These are phyloP conservation scores for Numenius arquata DNA, from an alignment of 2,113 vertebrate species.

Conservation along the genomic window DNA sequence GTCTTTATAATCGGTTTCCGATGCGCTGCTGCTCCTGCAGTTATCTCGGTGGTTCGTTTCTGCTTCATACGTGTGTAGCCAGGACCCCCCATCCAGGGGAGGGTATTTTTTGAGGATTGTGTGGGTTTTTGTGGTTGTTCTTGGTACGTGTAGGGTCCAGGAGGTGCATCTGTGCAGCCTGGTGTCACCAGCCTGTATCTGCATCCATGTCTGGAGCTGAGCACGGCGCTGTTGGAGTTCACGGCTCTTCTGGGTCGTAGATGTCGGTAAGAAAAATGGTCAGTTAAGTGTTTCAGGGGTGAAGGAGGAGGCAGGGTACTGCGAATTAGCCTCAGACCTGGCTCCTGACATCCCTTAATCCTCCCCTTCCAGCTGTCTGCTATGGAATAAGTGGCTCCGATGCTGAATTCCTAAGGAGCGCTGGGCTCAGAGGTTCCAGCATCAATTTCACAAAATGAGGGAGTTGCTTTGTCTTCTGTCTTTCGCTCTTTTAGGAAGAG, in stretches of 20 bases:
- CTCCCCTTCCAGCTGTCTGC: neutral
- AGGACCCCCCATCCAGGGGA: neutral
- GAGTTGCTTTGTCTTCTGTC: neutral
- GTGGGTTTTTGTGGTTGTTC: neutral
- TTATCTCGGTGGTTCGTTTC: fast-evolving
- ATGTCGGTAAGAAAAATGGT: neutral
- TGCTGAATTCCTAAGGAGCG: neutral
- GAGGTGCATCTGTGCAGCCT: neutral
- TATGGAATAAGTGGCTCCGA: neutral
- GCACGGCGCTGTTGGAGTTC: neutral
- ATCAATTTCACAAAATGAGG: neutral
- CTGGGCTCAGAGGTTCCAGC: neutral
- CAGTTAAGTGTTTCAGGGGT: neutral
- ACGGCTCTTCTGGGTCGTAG: neutral
- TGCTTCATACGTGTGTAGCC: no score
- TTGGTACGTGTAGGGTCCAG: no score
- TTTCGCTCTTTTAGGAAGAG: neutral
- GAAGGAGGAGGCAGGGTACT: neutral
- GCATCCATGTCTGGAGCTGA: neutral
- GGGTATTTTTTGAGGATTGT: neutral
- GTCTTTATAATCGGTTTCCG: neutral
- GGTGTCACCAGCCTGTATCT: neutral
- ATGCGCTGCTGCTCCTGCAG: fast-evolving
- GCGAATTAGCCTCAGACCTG: neutral
- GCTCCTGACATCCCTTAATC: neutral